These are phyloP conservation scores for Melinaea menophilus DNA, from an alignment of 2,888 invertebrate species.

Conservation along the genomic window DNA sequence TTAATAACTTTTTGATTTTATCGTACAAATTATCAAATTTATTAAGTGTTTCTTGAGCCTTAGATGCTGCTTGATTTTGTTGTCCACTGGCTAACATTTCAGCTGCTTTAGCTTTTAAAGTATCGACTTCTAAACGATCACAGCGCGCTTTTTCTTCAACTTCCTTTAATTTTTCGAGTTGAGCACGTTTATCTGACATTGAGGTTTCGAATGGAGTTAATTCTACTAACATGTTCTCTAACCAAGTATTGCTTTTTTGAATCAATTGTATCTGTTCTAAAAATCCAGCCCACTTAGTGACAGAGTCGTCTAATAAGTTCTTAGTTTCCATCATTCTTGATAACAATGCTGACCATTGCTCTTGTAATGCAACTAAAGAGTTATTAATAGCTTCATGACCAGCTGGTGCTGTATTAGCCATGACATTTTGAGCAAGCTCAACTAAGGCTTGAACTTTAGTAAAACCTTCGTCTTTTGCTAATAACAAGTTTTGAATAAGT, in stretches of 20 bases:
- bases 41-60: conserved; percentile 90
- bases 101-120: conserved; percentile 87
- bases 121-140: conserved; percentile 93
- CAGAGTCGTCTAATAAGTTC: conserved; percentile 89
- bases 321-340: conserved; percentile 95
- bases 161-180: conserved; percentile 89
- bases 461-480: conserved; percentile 96
- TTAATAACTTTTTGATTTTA: conserved; percentile 85
- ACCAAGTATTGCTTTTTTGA: conserved; percentile 87
- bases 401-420: conserved; percentile 92
- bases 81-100: conserved; percentile 93
- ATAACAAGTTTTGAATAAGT: conserved; percentile 88
- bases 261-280: conserved; percentile 92
- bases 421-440: conserved; percentile 93
- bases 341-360: conserved; percentile 92
- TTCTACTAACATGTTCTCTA: conserved; percentile 86
- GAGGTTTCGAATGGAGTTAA: conserved; percentile 86
- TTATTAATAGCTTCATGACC: conserved; percentile 94
- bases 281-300: conserved; percentile 94
- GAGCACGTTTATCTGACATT: conserved; percentile 90
- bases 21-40: conserved; percentile 89
- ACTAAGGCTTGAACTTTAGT: conserved; percentile 91
- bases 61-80: conserved; percentile 88
- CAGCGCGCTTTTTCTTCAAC: conserved; percentile 92
- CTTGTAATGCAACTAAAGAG: conserved; percentile 88